Evolutionary conservation across 2,113 vertebrate genomes (phyloP).

Genomic region (Solea senegalensis): DNA sequence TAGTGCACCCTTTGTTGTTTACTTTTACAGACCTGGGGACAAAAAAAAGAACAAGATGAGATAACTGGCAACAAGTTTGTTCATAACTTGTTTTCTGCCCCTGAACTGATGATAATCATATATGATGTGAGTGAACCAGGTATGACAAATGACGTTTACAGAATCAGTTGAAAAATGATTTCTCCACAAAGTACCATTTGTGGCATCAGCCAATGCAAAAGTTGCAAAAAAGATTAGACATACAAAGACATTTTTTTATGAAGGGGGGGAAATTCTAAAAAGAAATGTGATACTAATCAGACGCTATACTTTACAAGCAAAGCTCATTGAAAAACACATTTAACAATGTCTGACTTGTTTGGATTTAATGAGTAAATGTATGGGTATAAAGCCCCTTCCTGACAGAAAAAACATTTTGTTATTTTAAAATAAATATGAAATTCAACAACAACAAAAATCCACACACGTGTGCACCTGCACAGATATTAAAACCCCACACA

Average conservation of each 20-base stretch:
- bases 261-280: neutral
- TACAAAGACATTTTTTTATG: constrained; percentile 1
- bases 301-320: constrained; percentile 18
- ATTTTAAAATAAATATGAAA: constrained; percentile 67
- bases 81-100: constrained; percentile 31
- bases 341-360: neutral
- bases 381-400: constrained; percentile 19
- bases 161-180: neutral
- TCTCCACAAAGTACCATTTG: neutral
- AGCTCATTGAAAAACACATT: neutral
- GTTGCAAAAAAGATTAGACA: constrained; percentile 18
- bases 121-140: neutral
- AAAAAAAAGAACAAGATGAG: constrained; percentile 6
- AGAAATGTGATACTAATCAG: constrained; percentile 17
- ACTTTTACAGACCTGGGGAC: neutral
- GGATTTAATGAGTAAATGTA: constrained; percentile 1
- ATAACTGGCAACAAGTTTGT: constrained; percentile 4
- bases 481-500: constrained; percentile 31
- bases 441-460: constrained; percentile 15
- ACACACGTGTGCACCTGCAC: constrained; percentile 19
- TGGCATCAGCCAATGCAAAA: constrained; percentile 3
- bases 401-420: constrained; percentile 10
- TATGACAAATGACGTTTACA: neutral
- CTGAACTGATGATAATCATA: neutral
- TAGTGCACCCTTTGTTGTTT: neutral